Evolutionary conservation across 2,888 invertebrate species (phyloP).

Genomic region (Metopia argyrocephala): DNA sequence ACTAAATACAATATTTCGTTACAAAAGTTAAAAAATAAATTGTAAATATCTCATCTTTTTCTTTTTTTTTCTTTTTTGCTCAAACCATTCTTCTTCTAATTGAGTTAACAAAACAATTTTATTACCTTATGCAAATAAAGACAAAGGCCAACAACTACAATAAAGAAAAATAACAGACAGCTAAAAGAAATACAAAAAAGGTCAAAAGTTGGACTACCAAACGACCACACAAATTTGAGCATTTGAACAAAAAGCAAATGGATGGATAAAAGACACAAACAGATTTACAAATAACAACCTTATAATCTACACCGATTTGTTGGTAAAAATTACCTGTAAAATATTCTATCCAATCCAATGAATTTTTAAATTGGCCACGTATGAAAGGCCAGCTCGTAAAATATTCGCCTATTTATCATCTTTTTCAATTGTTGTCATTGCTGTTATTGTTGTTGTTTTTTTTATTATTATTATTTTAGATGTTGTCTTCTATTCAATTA

Average conservation of each 20-base stretch:
- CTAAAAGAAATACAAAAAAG: constrained; percentile 12
- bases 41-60: too few relatives aligned
- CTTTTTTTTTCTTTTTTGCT: background rate
- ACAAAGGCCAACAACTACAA: background rate
- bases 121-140: background rate
- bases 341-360: constrained; percentile 35
- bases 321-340: constrained; percentile 3
- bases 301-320: background rate
- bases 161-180: background rate
- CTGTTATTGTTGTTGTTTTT: constrained; percentile 8
- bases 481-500: too few relatives aligned
- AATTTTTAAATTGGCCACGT: constrained; percentile 13
- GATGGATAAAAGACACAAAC: background rate
- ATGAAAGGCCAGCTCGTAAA: constrained; percentile 36
- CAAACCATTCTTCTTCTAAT: constrained; percentile 21
- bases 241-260: background rate
- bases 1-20: too few relatives aligned
- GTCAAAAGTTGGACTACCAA: constrained; percentile 45
- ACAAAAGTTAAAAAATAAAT: too few relatives aligned
- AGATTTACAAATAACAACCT: background rate
- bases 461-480: constrained; percentile 18
- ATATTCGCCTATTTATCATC: constrained; percentile 56
- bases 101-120: constrained; percentile 56
- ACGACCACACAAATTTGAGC: constrained; percentile 32
- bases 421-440: constrained; percentile 41